Percentiles rank a stretch among this genome's conserved stretches.
These are phyloP conservation scores for Promerops cafer DNA, from an alignment of 2,113 vertebrate species.

Conservation along the genomic window DNA sequence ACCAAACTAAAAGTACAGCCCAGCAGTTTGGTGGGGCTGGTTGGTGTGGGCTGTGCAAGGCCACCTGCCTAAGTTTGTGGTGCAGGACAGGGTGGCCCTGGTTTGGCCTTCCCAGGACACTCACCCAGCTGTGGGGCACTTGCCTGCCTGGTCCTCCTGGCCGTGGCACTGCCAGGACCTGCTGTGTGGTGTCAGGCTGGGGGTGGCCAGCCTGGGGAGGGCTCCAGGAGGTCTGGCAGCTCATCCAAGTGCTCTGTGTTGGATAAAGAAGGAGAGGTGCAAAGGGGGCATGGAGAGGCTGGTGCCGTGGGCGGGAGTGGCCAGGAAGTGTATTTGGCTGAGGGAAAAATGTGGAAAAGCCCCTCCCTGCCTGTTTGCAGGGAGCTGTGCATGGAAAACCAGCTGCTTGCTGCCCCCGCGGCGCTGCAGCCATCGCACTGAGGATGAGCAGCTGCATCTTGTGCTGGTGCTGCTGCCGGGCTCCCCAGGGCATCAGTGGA, in stretches of 20 bases:
- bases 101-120: background rate
- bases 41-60: background rate
- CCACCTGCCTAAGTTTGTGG: background rate
- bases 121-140: rapidly evolving
- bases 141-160: background rate
- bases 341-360: background rate
- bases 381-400: background rate
- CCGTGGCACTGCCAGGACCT: background rate
- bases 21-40: background rate
- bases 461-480: background rate
- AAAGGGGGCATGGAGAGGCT: background rate
- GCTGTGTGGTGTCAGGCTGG: background rate
- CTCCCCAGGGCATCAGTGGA: rapidly evolving
- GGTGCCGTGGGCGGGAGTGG: background rate
- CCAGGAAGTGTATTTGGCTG: background rate
- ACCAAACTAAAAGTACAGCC: background rate
- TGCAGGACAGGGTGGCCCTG: rapidly evolving
- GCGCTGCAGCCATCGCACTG: background rate
- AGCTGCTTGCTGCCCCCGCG: background rate
- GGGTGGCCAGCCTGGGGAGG: background rate
- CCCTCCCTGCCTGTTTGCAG: rapidly evolving
- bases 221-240: background rate
- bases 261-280: background rate
- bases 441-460: background rate
- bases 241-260: background rate